Evolutionary conservation across 2,797 vertebrate genomes (phyloP).

Genomic region (Pelodytes ibericus): DNA sequence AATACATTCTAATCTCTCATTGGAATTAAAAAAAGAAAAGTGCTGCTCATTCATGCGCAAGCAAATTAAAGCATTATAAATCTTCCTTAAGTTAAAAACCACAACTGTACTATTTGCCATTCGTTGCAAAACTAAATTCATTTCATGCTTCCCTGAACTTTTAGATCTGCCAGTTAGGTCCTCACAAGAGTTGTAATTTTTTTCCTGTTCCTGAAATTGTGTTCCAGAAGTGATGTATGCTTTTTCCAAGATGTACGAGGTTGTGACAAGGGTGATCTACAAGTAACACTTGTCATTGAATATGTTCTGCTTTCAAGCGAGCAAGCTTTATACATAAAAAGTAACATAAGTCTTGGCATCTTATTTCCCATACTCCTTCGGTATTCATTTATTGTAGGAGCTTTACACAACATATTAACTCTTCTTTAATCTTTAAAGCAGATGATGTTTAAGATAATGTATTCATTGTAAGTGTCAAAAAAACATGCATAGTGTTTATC

Average conservation of each 20-base stretch:
- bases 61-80: slow-evolving; percentile 8
- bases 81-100: slow-evolving; percentile 12
- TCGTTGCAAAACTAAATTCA: slow-evolving; percentile 10
- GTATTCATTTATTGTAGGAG: slow-evolving; percentile 1
- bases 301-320: slow-evolving; percentile 39
- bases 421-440: slow-evolving; percentile 25
- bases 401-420: slow-evolving; percentile 5
- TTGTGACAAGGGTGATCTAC: slow-evolving; percentile 49
- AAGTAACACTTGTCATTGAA: slow-evolving; percentile 43
- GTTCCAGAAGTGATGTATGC: slow-evolving; percentile 30
- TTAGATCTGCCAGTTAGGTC: slow-evolving; percentile 39
- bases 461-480: too few species aligned
- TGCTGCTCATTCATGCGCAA: not conserved
- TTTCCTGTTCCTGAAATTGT: slow-evolving; percentile 36
- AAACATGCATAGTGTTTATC: too few species aligned
- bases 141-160: slow-evolving; percentile 49
- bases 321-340: slow-evolving; percentile 34
- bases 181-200: slow-evolving; percentile 32
- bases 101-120: slow-evolving; percentile 1
- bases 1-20: not conserved
- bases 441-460: slow-evolving; percentile 4
- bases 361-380: slow-evolving; percentile 30
- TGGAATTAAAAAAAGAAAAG: not conserved
- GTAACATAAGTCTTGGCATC: slow-evolving; percentile 29
- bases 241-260: slow-evolving; percentile 35